These are phyloP conservation scores for Hylaea fasciaria DNA, from an alignment of 2,888 invertebrate species.

Conservation along the genomic window DNA sequence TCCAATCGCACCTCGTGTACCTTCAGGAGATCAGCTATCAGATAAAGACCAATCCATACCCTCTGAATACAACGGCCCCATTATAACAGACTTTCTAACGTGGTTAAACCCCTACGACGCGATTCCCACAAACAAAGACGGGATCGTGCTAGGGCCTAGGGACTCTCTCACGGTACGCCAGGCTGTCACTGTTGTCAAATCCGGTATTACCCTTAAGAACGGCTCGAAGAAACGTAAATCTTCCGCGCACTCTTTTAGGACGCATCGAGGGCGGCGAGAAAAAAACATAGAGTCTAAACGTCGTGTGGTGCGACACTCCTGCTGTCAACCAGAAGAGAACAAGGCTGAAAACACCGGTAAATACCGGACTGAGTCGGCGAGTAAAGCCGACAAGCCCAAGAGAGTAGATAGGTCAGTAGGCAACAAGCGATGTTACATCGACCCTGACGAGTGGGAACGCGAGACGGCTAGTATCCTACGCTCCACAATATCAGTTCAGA, in stretches of 20 bases:
- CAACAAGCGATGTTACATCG: conserved; percentile 83
- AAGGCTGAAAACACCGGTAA: conserved; percentile 51
- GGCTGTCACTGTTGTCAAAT: conserved; percentile 78
- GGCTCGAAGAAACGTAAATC: conserved; percentile 80
- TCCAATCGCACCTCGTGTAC: conserved; percentile 59
- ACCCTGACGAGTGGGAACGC: conserved; percentile 82
- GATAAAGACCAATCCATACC: conserved; percentile 68
- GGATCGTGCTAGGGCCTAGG: conserved; percentile 64
- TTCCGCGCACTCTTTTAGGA: conserved; percentile 80
- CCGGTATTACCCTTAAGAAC: conserved; percentile 68
- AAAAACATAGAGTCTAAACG: conserved; percentile 76
- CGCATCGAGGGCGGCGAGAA: conserved; percentile 76
- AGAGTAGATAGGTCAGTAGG: conserved; percentile 76
- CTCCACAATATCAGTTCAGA: conserved; percentile 77
- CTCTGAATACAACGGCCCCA: conserved; percentile 86
- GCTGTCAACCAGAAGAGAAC: conserved; percentile 68
- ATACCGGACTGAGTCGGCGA: conserved; percentile 78
- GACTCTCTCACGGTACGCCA: conserved; percentile 80
- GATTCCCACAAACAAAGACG: conserved; percentile 70
- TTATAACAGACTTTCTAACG: conserved; percentile 88
- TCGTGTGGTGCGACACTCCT: conserved; percentile 73
- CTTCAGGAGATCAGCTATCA: conserved; percentile 58
- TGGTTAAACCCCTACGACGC: conserved; percentile 85
- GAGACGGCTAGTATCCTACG: conserved; percentile 84
- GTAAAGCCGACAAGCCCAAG: conserved; percentile 69